These are phyloP conservation scores for Scaptomyza montana DNA, from an alignment of 1,140 invertebrate species.

Conservation along the genomic window DNA sequence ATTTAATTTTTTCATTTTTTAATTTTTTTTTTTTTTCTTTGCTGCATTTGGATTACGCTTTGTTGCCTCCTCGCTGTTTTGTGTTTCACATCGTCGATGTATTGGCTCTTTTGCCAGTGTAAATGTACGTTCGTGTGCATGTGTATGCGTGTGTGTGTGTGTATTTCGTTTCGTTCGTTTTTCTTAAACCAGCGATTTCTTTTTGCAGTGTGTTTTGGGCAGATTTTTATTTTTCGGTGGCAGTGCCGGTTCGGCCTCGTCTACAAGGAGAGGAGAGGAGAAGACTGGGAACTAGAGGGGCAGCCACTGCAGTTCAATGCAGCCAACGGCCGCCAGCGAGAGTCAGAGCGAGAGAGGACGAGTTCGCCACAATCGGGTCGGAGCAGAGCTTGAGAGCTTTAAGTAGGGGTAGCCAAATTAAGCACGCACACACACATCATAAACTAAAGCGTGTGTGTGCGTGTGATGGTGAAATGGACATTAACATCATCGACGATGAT, in stretches of 20 bases:
- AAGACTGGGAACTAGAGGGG: not conserved
- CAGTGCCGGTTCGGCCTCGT: slow-evolving; percentile 43
- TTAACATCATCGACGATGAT: slow-evolving; percentile 17
- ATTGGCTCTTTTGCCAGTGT: slow-evolving; percentile 20
- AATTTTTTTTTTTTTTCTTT: slow-evolving; percentile 22
- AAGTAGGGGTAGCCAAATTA: slow-evolving; percentile 72
- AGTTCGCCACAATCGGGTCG: slow-evolving; percentile 19
- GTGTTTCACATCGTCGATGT: slow-evolving; percentile 35
- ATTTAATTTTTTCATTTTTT: slow-evolving; percentile 35
- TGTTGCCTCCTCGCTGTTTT: slow-evolving; percentile 53
- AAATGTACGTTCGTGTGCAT: slow-evolving; percentile 21
- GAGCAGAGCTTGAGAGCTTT: slow-evolving; percentile 52
- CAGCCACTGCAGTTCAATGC: slow-evolving; percentile 36
- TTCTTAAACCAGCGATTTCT: slow-evolving; percentile 37
- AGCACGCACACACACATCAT: slow-evolving; percentile 12
- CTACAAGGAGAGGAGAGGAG: not conserved
- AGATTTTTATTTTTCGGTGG: slow-evolving; percentile 82
- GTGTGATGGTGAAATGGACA: slow-evolving; percentile 26
- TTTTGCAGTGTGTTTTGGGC: slow-evolving; percentile 70
- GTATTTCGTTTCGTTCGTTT: slow-evolving; percentile 45
- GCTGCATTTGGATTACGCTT: slow-evolving; percentile 74
- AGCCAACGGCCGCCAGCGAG: slow-evolving; percentile 34
- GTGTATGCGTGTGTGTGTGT: slow-evolving; percentile 11
- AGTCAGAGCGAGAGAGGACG: slow-evolving; percentile 21
- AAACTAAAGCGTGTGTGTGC: slow-evolving; percentile 2